Conservation (phyloP, 2,888 invertebrate species). For the Noctua janthina region DNA sequence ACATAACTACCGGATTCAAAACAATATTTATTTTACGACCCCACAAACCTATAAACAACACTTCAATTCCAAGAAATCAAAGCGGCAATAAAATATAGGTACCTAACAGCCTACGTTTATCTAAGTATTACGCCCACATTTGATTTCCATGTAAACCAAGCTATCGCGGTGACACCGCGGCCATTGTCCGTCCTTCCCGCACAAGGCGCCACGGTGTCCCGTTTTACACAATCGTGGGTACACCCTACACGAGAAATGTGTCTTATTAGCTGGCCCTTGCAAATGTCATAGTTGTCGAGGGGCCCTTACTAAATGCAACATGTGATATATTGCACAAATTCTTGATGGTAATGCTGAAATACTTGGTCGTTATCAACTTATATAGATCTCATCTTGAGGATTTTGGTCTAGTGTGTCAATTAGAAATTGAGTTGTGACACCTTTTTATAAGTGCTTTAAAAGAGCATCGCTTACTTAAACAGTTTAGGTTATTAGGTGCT, state of each 20-base stretch:
- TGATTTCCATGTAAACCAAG: conserved; percentile 70
- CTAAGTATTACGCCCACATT: conserved; percentile 51
- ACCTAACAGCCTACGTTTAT: conserved; percentile 25
- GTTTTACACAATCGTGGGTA: conserved; percentile 78
- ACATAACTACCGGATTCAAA: conserved; percentile 21
- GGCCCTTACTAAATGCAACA: conserved; percentile 65
- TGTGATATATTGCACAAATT: conserved; percentile 68
- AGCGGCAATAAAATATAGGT: conserved; percentile 16
- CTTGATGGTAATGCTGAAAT: conserved; percentile 59
- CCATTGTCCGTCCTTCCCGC: conserved; percentile 82
- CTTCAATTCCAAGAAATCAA: conserved; percentile 38
- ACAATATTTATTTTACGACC: conserved; percentile 17
- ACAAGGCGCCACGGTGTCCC: conserved; percentile 80
- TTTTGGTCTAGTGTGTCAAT: conserved; percentile 42
- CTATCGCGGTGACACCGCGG: conserved; percentile 71
- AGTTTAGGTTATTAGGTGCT: not conserved
- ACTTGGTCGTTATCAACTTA: conserved; percentile 38
- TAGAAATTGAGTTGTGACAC: conserved; percentile 11
- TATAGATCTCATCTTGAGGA: conserved; percentile 32
- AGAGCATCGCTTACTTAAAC: not conserved
- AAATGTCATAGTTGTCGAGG: conserved; percentile 76
- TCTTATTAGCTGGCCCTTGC: conserved; percentile 83
- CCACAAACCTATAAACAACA: conserved; percentile 20
- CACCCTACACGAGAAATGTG: conserved; percentile 81
- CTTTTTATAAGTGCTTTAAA: not conserved